A percentile compares a stretch with the other conserved stretches of the same genome.
phyloP scores from a whole-genome alignment of 92 coral and sea anemone genomes.

The Paragorgia papillata region DNA sequence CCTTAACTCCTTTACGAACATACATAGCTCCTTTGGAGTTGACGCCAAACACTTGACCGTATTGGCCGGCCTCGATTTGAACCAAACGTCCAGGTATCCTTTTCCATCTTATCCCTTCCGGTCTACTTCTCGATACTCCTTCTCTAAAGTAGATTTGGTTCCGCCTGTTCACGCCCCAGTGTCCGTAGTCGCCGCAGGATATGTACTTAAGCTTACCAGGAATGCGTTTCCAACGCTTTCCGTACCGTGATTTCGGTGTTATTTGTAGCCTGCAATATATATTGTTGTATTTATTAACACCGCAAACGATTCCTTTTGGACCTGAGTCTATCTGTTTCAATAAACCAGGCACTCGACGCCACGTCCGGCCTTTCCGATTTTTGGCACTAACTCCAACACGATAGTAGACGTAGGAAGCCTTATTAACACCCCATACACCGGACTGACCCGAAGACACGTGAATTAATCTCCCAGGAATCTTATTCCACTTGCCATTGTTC shows the following conservation, averaged over 20 bases:
- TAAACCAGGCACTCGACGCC: too few relatives aligned
- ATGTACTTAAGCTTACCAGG: constrained; percentile 18
- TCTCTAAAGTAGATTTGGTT: constrained; percentile 16
- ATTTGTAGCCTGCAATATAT: constrained; percentile 40
- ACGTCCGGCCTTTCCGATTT: too few relatives aligned
- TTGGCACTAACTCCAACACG: too few relatives aligned
- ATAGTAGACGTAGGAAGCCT: too few relatives aligned
- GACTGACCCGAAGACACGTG: too few relatives aligned
- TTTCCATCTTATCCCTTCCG: constrained; percentile 23
- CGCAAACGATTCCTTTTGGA: constrained; percentile 49
- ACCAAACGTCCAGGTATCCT: neutral
- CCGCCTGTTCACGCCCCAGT: constrained; percentile 18
- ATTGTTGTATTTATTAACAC: constrained; percentile 29
- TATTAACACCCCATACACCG: too few relatives aligned
- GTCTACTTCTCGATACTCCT: constrained; percentile 1
- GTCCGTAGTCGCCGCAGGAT: neutral
- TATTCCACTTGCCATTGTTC: too few relatives aligned
- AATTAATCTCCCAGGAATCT: too few relatives aligned
- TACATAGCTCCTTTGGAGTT: neutral
- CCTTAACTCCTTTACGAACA: neutral
- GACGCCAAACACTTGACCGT: constrained; percentile 32
- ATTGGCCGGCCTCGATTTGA: constrained; percentile 30
- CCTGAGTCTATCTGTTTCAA: constrained; percentile 52
- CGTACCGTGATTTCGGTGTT: neutral
- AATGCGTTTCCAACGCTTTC: neutral